Base-by-base conservation (phyloP, 2,113 vertebrate species). In the Gallinago media region DNA sequence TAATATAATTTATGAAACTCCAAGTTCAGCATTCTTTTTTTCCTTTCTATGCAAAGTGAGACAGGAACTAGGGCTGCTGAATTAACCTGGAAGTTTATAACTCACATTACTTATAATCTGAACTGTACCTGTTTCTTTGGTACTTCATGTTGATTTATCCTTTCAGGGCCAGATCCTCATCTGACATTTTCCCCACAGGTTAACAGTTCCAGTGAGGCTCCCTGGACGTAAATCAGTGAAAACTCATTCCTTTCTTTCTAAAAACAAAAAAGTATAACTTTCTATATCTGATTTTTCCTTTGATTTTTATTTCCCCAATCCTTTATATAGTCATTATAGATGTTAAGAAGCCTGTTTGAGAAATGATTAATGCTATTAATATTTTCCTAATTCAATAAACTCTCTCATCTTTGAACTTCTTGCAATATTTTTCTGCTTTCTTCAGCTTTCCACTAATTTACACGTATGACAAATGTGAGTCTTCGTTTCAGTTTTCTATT, bases 361-460 rank as follows among this genome's bases (percentile, higher is more conserved):
- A 93, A 94, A 89, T 95, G 89, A 97, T 92, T 93, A 96, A 89
- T 95, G 89, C 71, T 72, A 80, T 96, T 96, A 95, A 85, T 96
- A 92, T 67, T 94, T 97, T 96, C 94, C 96, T 95, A 87, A 96
- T 95, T 97, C 94, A 96, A 92, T 88, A 97, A 95, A 85, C 76
- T 68, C 65, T 95, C 88, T 97, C 71, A 49, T 96, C 65, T 96
- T 94, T 93, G 93, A 97, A 96, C 78, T 79, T 54, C 72, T 92
- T 95, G 94, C 91, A 94, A 44, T 96, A 97, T 95, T 96, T 97
- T 96, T 95, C 88, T 94, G 88, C 93, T 97, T 97, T 95, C 94
- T 94, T 95, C 95, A 95, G 80, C 83, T 73, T 96, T 84, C 63
- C 62, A 79, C 80, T 94, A 91, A 96, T 97, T 97, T 95, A 96